Evolutionary conservation across 2,888 invertebrate genomes (phyloP), one percentile per base, ranked within the genome.

Genomic region (Chrysomela aeneicollis): DNA sequence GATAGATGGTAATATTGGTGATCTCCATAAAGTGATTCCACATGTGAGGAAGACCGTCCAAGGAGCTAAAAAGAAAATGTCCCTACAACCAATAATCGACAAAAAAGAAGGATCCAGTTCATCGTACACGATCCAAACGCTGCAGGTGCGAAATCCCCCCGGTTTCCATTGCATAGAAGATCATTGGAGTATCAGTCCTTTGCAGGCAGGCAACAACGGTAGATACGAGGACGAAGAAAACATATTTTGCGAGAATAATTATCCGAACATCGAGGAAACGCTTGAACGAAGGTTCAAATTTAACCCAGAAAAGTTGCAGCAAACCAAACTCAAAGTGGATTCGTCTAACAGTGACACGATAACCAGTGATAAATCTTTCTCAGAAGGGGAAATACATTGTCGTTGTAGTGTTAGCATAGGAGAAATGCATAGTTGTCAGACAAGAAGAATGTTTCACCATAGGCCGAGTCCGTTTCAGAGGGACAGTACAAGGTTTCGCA

Each of bases 371-470:
- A 49, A 30, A 37, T 55, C 67, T 30, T 12, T 71, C 9, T 78
- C 77, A 2, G 78, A 78, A 53, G 78, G 78, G 8, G 78, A 79
- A 71, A 60, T 77, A 12, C 73, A 61, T 35, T 74, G 73, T 57
- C 70, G 63, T 15, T 76, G 76, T 60, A 74, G 70, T 50, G 63
- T 69, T 4, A 79, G 79, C 59, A 74, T 73, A n/a, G 81, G 81
- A 3, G 81, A 81, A 69, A 66, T 80, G 17, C 78, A 77, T 65
- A 49, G 63, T 1, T 77, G 77, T 52, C 62, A 63, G 42, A 46
- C 12, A 26, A 50, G 9, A 46, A 49, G 15, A 19, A 58, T 46
- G 5, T 49, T 35, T 1, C 35, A 37, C 30, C 15, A 9, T 35
- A 52, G 9, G 21, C 53, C 21, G 15, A 32, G 17, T 35, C 57